Evolutionary conservation across 37 sponge, comb jelly and placozoan species (phyloP).

Genomic region (Mnemiopsis leidyi): DNA sequence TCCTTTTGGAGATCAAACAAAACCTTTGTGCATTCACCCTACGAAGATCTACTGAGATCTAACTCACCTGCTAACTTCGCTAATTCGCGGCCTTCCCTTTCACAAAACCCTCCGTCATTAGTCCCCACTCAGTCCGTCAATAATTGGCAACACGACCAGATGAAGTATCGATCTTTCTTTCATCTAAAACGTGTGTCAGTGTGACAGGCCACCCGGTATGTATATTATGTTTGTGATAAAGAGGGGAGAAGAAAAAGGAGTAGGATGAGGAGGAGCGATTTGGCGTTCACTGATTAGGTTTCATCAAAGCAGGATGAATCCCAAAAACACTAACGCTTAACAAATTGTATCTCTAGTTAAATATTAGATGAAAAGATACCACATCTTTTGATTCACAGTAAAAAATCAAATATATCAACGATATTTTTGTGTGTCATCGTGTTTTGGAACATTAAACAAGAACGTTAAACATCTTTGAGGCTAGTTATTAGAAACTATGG

Average conservation of each 20-base stretch:
- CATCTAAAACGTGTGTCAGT: background rate
- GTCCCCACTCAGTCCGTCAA: background rate
- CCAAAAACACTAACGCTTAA: background rate
- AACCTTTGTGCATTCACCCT: too few species aligned
- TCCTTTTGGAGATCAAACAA: too few species aligned
- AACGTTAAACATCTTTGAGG: too few species aligned
- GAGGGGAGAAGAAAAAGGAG: too few species aligned
- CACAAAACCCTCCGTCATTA: too few species aligned
- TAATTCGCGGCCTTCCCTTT: too few species aligned
- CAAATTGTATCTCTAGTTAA: background rate
- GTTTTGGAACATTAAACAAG: background rate
- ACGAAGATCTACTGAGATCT: too few species aligned
- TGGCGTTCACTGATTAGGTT: background rate
- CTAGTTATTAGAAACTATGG: too few species aligned
- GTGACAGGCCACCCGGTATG: background rate
- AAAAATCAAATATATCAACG: background rate
- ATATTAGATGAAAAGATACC: background rate
- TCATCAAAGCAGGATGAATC: background rate
- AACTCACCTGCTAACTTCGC: too few species aligned
- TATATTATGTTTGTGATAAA: background rate
- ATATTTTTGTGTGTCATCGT: too few species aligned
- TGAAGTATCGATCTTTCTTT: background rate
- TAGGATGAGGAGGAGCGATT: background rate
- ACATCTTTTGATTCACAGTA: background rate
- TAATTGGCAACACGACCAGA: background rate